Percentiles rank a stretch among this genome's conserved stretches.
Evolutionary conservation across 2,113 vertebrate species (phyloP).

Genomic region (Phylloscopus trochilus): DNA sequence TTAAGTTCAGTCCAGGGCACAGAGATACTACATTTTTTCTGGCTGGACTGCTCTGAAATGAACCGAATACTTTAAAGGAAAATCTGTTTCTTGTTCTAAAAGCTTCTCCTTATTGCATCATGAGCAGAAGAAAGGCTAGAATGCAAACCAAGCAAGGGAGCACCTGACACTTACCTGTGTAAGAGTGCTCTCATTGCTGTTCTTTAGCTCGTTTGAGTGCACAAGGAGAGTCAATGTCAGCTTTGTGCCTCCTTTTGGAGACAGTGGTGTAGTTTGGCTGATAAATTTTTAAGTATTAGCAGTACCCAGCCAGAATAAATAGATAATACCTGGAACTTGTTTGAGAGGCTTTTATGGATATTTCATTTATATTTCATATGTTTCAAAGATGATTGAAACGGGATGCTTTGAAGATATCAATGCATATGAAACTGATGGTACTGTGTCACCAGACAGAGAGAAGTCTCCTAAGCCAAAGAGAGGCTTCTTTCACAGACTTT

Average conservation of each 20-base stretch:
- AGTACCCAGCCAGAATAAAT: neutral
- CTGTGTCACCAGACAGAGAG: slow-evolving; percentile 72
- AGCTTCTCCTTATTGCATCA: neutral
- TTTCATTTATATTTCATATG: neutral
- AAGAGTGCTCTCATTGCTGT: neutral
- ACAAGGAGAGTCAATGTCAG: neutral
- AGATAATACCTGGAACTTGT: neutral
- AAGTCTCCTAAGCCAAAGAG: slow-evolving; percentile 78
- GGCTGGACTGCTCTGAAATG: neutral
- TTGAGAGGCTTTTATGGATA: neutral
- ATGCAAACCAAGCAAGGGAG: neutral
- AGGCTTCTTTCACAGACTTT: slow-evolving; percentile 85
- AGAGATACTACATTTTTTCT: neutral
- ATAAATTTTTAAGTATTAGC: neutral
- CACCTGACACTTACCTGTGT: neutral
- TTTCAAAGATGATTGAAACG: slow-evolving; percentile 89
- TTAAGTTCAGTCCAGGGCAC: neutral
- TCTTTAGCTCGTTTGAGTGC: neutral
- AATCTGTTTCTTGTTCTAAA: neutral
- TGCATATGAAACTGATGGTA: slow-evolving; percentile 75
- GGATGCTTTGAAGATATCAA: slow-evolving; percentile 92
- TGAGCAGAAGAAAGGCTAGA: neutral
- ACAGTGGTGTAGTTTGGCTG: neutral
- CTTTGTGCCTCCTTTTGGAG: neutral
- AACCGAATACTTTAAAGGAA: neutral